Percentiles rank a stretch among this genome's conserved stretches.
Conservation (phyloP, 2,888 invertebrate genomes). For the Noctua janthe region DNA sequence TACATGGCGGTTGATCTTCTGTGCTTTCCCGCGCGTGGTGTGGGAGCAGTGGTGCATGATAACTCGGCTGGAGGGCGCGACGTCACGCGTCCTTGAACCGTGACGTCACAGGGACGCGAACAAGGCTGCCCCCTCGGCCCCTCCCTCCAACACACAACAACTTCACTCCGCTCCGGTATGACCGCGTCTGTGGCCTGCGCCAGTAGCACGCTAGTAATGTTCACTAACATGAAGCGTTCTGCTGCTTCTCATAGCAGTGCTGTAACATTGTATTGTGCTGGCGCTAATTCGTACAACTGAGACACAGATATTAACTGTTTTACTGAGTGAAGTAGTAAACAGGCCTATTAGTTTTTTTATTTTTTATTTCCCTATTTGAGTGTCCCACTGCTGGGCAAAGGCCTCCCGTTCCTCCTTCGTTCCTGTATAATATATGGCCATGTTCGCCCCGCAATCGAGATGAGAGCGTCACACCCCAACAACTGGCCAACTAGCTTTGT, state of each 20-base stretch:
- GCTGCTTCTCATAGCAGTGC: background rate
- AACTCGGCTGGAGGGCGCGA: slow-evolving; percentile 41
- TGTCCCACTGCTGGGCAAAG: too few relatives aligned
- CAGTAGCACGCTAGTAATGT: background rate
- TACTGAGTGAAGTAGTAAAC: background rate
- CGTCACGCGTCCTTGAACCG: slow-evolving; percentile 66
- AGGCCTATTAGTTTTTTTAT: background rate
- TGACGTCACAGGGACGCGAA: slow-evolving; percentile 60
- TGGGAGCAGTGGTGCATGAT: slow-evolving; percentile 46
- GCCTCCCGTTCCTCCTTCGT: too few relatives aligned
- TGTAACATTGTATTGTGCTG: slow-evolving; percentile 4
- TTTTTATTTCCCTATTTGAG: too few relatives aligned
- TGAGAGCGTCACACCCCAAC: too few relatives aligned
- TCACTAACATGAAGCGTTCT: background rate
- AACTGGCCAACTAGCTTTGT: slow-evolving; percentile 1
- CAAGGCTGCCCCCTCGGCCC: slow-evolving; percentile 29
- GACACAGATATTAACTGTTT: background rate
- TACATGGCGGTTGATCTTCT: background rate
- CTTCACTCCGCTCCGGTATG: slow-evolving; percentile 12
- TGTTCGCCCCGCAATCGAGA: too few relatives aligned
- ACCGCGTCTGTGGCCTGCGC: slow-evolving; percentile 4
- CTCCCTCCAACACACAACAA: background rate
- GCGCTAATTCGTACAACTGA: slow-evolving; percentile 5
- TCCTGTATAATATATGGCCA: too few relatives aligned
- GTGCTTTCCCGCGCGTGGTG: background rate